These are phyloP conservation scores for Ptychochromis oligacanthus DNA, from an alignment of 2,113 vertebrate species.

Conservation along the genomic window DNA sequence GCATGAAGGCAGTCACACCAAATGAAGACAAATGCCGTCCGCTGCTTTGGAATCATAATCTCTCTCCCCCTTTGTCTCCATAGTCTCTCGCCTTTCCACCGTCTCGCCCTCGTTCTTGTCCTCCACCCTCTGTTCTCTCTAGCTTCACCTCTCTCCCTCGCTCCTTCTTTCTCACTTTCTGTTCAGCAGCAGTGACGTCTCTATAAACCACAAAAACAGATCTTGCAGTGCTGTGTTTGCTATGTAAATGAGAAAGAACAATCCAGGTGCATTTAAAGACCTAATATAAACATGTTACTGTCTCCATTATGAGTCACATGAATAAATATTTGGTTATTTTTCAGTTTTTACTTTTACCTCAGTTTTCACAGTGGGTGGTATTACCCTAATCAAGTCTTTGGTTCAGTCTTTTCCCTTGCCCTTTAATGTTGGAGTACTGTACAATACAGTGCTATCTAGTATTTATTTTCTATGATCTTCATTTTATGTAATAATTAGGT, in stretches of 20 bases:
- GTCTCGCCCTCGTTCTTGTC: conserved; percentile 2
- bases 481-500: background rate
- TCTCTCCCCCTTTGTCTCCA: conserved; percentile 53
- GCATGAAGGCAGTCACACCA: conserved; percentile 97
- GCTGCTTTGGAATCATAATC: conserved; percentile 94
- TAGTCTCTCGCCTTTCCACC: conserved; percentile 11
- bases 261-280: background rate
- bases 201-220: background rate
- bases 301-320: background rate
- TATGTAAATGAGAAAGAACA: background rate
- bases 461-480: background rate
- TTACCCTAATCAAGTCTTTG: background rate
- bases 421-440: background rate
- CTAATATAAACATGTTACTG: background rate
- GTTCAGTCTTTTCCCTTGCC: background rate
- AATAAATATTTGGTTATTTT: background rate
- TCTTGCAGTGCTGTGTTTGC: background rate
- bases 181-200: background rate
- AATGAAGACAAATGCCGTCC: conserved; percentile 99
- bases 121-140: background rate
- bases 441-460: background rate
- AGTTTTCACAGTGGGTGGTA: fast-evolving
- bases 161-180: background rate
- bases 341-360: fast-evolving
- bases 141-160: background rate